These are phyloP conservation scores for Bettongia penicillata DNA, from an alignment of 2,113 vertebrate species.

Conservation along the genomic window DNA sequence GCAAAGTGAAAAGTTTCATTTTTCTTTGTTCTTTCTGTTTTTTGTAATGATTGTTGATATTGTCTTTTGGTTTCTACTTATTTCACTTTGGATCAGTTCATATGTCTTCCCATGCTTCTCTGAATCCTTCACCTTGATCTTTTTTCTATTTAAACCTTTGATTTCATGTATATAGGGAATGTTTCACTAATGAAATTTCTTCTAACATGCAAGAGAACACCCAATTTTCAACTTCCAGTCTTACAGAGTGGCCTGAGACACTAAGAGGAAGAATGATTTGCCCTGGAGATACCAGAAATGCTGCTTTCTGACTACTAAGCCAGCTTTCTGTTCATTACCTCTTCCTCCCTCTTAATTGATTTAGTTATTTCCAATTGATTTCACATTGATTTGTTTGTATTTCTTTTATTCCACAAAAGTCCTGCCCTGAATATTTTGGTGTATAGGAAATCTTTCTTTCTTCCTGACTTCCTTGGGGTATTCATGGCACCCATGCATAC, in stretches of 20 bases:
- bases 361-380: neutral
- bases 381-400: neutral
- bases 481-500: neutral
- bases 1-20: neutral
- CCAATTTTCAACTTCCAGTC: neutral
- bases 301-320: neutral
- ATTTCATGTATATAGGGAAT: neutral
- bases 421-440: neutral
- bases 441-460: neutral
- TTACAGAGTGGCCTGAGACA: too few relatives aligned
- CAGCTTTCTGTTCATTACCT: neutral
- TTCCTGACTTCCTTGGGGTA: neutral
- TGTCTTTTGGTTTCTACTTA: neutral
- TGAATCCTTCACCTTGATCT: neutral
- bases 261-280: neutral
- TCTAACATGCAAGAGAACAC: neutral
- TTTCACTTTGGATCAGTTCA: neutral
- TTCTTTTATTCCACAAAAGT: neutral
- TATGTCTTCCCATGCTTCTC: neutral
- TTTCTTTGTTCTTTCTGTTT: neutral
- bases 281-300: neutral
- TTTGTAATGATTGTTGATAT: neutral
- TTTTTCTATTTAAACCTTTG: neutral
- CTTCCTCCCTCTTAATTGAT: neutral
- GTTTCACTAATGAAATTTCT: neutral